A percentile compares a stretch with the other conserved stretches of the same genome.
Conservation (phyloP, 1,140 invertebrate genomes). For the Drosophila willistoni region DNA sequence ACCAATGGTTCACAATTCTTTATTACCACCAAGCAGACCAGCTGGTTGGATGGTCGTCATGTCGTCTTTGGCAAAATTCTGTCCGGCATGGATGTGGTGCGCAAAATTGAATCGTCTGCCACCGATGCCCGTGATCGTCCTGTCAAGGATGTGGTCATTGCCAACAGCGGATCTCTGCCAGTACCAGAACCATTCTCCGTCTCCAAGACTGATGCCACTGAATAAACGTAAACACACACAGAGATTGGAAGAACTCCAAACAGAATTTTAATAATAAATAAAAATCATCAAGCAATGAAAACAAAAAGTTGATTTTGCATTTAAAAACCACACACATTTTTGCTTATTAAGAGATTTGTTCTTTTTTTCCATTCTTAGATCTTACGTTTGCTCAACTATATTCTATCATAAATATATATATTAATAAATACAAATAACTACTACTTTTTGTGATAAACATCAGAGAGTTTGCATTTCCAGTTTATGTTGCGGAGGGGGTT, state of each 20-base stretch:
- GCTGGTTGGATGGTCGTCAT: slow-evolving; percentile 98
- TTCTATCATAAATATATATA: slow-evolving; percentile 50
- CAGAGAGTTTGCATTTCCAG: slow-evolving; percentile 22
- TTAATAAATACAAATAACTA: slow-evolving; percentile 37
- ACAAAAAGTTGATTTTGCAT: slow-evolving; percentile 52
- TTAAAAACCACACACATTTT: slow-evolving; percentile 37
- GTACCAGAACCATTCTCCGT: slow-evolving; percentile 92
- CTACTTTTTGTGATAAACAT: slow-evolving; percentile 52
- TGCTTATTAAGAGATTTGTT: slow-evolving; percentile 45
- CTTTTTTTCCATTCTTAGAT: slow-evolving; percentile 44
- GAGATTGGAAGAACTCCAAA: not conserved
- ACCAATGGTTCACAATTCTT: slow-evolving; percentile 99
- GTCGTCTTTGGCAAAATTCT: slow-evolving; percentile 97
- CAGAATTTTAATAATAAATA: slow-evolving; percentile 32
- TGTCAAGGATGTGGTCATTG: slow-evolving; percentile 91
- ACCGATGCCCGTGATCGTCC: slow-evolving; percentile 92
- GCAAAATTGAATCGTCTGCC: slow-evolving; percentile 91
- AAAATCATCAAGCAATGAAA: slow-evolving; percentile 6
- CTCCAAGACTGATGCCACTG: slow-evolving; percentile 90
- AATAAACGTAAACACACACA: slow-evolving; percentile 82
- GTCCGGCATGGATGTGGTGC: slow-evolving; percentile 88
- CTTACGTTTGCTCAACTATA: slow-evolving; percentile 38
- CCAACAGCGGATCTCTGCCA: slow-evolving; percentile 88
- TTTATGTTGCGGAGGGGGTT: slow-evolving; percentile 14
- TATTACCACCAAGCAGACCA: slow-evolving; percentile 95